Percentiles rank a stretch among this genome's conserved stretches.
These are phyloP conservation scores for Drosophila serrata DNA, from an alignment of 1,140 invertebrate species.

Conservation along the genomic window DNA sequence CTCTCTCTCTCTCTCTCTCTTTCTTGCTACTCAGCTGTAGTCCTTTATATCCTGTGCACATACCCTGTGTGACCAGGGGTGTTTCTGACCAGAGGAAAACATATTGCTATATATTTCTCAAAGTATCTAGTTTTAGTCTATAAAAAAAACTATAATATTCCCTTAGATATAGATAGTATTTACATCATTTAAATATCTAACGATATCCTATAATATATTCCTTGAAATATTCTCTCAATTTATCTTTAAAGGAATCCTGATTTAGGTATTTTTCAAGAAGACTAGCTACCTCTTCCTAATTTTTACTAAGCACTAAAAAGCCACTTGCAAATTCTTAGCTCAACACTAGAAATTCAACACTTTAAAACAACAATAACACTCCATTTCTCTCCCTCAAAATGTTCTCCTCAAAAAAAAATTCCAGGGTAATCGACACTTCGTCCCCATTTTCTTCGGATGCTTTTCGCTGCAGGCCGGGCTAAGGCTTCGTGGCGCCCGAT, in stretches of 20 bases:
- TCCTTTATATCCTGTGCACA: conserved; percentile 26
- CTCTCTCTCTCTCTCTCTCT: not conserved
- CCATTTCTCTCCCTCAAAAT: not conserved
- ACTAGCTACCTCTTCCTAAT: not conserved
- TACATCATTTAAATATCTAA: not conserved
- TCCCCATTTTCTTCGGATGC: not conserved
- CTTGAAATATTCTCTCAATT: too few species aligned
- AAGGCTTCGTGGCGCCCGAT: conserved; percentile 35
- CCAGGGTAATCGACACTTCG: conserved; percentile 22
- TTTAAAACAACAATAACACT: not conserved
- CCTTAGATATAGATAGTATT: not conserved
- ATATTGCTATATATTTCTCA: not conserved
- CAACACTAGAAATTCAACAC: too few species aligned
- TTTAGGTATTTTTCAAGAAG: not conserved
- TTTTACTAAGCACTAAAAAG: not conserved
- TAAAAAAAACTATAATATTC: too few species aligned
- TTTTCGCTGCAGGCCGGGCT: conserved; percentile 21
- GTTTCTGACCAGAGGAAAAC: not conserved
- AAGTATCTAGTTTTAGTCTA: too few species aligned
- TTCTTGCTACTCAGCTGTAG: conserved; percentile 54
- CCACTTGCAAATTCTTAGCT: not conserved
- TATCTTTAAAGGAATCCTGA: not conserved
- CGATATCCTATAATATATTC: too few species aligned
- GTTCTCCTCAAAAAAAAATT: not conserved
- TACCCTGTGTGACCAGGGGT: conserved; percentile 11